phyloP scores from a whole-genome alignment of 2,113 vertebrate species.

The Austrofundulus limnaeus region DNA sequence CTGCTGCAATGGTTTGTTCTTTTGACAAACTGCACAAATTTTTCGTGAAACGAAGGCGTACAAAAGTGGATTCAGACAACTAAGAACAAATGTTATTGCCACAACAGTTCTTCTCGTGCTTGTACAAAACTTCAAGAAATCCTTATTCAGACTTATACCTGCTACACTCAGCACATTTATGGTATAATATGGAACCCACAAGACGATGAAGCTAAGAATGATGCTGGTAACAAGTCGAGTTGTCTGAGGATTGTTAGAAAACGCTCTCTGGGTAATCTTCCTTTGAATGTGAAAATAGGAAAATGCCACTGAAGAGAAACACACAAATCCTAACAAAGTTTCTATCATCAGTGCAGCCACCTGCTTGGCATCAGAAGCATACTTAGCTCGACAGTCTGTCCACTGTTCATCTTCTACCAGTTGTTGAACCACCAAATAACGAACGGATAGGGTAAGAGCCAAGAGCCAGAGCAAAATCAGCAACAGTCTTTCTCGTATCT shows the following conservation, averaged over 20 bases:
- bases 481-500: background rate
- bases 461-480: constrained; percentile 24
- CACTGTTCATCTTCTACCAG: background rate
- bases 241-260: constrained; percentile 32
- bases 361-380: background rate
- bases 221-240: constrained; percentile 24
- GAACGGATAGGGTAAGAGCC: constrained; percentile 9
- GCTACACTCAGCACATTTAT: constrained; percentile 17
- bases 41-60: constrained; percentile 33
- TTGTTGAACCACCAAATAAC: background rate
- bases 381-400: accelerated
- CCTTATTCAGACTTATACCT: background rate
- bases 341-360: constrained; percentile 33
- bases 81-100: constrained; percentile 26
- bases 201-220: background rate
- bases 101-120: accelerated
- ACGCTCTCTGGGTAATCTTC: constrained; percentile 21
- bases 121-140: background rate
- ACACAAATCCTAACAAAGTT: constrained; percentile 4
- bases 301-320: constrained; percentile 7
- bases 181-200: constrained; percentile 24
- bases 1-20: background rate
- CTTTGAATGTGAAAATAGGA: constrained; percentile 24
- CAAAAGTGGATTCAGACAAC: background rate
- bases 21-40: background rate